Conservation (phyloP, 2,797 vertebrate species). For the Brachyalestes nurse region DNA sequence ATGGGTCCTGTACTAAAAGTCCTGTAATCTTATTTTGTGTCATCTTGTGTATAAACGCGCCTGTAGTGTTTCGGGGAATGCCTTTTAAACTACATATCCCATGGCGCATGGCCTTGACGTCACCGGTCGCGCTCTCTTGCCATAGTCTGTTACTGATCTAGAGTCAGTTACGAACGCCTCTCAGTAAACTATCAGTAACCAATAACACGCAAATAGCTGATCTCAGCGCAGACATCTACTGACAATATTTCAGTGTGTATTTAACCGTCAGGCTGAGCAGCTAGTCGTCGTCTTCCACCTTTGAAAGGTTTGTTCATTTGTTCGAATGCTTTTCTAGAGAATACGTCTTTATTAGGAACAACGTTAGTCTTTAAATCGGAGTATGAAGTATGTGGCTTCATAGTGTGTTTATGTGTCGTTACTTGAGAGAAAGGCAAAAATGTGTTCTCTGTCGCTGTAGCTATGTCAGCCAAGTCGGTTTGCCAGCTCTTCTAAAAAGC, state of each 20-base stretch:
- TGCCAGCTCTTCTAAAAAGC: background rate
- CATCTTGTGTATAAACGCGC: too few relatives aligned
- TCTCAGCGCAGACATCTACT: background rate
- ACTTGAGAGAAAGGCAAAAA: background rate
- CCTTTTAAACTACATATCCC: conserved; percentile 31
- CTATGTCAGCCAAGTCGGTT: background rate
- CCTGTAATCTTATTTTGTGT: background rate
- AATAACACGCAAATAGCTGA: background rate
- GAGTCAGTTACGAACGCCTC: background rate
- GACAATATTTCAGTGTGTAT: background rate
- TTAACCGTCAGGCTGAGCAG: background rate
- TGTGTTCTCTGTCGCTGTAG: background rate
- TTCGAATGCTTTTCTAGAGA: background rate
- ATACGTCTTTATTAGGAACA: background rate
- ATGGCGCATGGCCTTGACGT: background rate
- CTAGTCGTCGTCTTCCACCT: background rate
- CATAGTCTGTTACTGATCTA: background rate
- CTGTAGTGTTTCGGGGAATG: background rate
- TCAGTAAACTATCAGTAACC: background rate
- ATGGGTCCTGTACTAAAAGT: background rate
- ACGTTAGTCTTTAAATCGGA: background rate
- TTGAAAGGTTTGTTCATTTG: conserved; percentile 25
- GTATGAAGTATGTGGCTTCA: background rate
- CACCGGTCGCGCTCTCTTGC: background rate
- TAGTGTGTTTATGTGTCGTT: background rate